Base-by-base conservation (phyloP, 2,797 vertebrate species). In the Lagocephalus sceleratus region DNA sequence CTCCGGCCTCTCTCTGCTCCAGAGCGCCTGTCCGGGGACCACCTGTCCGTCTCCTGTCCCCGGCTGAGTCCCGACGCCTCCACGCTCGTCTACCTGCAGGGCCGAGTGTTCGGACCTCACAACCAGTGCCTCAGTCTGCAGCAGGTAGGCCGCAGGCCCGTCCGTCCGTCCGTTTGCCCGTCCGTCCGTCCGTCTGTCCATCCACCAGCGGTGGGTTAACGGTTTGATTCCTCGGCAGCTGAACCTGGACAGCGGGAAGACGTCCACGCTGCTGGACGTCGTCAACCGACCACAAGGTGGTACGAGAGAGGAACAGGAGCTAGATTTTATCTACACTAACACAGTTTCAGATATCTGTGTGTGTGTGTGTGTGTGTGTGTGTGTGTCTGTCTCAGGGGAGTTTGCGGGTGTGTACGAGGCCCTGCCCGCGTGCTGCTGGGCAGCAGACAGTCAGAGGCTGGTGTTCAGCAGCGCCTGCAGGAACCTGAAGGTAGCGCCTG, bases 41-140 rank as follows among this genome's bases (percentile, higher is more conserved):
- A 80, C 20, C 20, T 76, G n/a, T 87, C 90, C 0, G 85, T 92
- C 51, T 89, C 78, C 10, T 88, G 87, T 76, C 91, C 92, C 54
- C 71, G 89, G 19, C 71, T 92, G 47, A 92, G 91, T 82, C 92
- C 90, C 35, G 90, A 92, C 4, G 75, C 81, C 14, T 78, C 80
- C 49, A 81, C 70, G 35, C 63, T 93, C 20, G 58, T 92, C 19
- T 92, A 89, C 74, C 77, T 92, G 57, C 88, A 92, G 85, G 90
- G 90, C 1, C 54, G 42, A n/a, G 87, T 91, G 63, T 92, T 92
- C 49, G 92, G 92, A 12, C 90, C 92, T 45, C 92, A 93, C 79
- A 82, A 57, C 62, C 92, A 93, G 71, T 93, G 92, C 63, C 82
- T 89, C 25, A 82, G 87, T 58, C 77, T 93, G 56, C 89, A 89